Base-by-base conservation (phyloP, 92 coral and sea anemone species). In the Heteractis magnifica region DNA sequence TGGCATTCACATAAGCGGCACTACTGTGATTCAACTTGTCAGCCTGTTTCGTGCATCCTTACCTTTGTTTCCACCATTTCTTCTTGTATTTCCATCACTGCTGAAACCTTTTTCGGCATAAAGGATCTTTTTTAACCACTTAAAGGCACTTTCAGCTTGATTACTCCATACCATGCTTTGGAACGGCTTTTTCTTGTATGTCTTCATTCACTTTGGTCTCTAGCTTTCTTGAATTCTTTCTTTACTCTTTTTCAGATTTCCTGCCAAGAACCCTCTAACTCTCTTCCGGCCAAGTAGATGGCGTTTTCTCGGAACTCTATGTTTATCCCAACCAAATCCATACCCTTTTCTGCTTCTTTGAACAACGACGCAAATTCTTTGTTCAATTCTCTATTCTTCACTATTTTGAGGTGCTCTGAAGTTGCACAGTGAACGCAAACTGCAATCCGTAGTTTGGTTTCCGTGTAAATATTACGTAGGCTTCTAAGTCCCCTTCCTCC, bases 121-220 rank as follows among this genome's bases (percentile, higher is more conserved):
- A 10, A 10, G 41, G 18, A 8, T 65, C 72, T 65, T 11, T 6
- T 65, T 65, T 3, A 65, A 3, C 72, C 72, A 3, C 72, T 65
- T 59, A 59, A 59, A 59, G 65, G 65, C 65, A 59, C 65, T 59
- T 59, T 18, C 13, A 18, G 13, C 65, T 59, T 59, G 65, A 0
- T 59, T 59, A 59, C 65, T 50, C 79, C 79, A 76, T 76, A 76
- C 79, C 79, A 44, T 76, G 56, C 79, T 76, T 76, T 76, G 79
- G 56, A 76, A 76, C 48, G 20, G 55, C 79, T n/a, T 76, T 6
- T 50, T 18, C 20, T 6, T 41, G 79, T 76, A 18, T 6, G 51
- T 55, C 18, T 76, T 55, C 79, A 41, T 76, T 76, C 52, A 4
- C 52, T 76, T 34, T 76, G 6, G 4, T 76, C 79, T 76, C 79